phyloP scores from a whole-genome alignment of 2,888 invertebrate genomes.

The Andrena fulva region DNA sequence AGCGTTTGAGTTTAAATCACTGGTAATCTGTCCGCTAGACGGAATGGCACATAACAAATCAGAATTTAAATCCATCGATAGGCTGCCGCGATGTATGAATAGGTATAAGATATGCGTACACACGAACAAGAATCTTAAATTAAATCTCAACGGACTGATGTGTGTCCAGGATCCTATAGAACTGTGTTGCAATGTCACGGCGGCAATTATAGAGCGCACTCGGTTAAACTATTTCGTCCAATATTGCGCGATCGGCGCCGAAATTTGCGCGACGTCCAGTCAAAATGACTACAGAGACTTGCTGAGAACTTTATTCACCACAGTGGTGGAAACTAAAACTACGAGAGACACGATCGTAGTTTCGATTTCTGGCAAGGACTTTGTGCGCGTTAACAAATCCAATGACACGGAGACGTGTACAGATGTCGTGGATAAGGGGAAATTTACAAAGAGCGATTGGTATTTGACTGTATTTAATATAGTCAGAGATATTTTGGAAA shows the following conservation, averaged over 20 bases:
- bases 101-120: conserved; percentile 84
- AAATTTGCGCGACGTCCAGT: conserved; percentile 70
- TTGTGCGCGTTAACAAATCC: conserved; percentile 66
- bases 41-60: conserved; percentile 85
- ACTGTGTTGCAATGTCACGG: conserved; percentile 87
- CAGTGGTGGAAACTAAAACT: conserved; percentile 29
- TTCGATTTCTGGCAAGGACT: conserved; percentile 66
- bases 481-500: conserved; percentile 78
- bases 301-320: conserved; percentile 70
- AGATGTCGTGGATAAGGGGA: conserved; percentile 66
- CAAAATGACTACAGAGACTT: conserved; percentile 70
- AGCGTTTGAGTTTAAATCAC: conserved; percentile 87
- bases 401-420: conserved; percentile 54
- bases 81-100: conserved; percentile 84
- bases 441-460: conserved; percentile 76
- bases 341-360: conserved; percentile 52
- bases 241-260: conserved; percentile 75
- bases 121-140: conserved; percentile 44
- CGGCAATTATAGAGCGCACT: conserved; percentile 77
- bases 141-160: conserved; percentile 77
- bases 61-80: conserved; percentile 82
- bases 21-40: conserved; percentile 88
- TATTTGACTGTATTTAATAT: conserved; percentile 76
- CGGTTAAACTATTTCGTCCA: conserved; percentile 77
- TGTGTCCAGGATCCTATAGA: conserved; percentile 90